Conservation (phyloP, 2,113 vertebrate genomes). For the Alligator mississippiensis region DNA sequence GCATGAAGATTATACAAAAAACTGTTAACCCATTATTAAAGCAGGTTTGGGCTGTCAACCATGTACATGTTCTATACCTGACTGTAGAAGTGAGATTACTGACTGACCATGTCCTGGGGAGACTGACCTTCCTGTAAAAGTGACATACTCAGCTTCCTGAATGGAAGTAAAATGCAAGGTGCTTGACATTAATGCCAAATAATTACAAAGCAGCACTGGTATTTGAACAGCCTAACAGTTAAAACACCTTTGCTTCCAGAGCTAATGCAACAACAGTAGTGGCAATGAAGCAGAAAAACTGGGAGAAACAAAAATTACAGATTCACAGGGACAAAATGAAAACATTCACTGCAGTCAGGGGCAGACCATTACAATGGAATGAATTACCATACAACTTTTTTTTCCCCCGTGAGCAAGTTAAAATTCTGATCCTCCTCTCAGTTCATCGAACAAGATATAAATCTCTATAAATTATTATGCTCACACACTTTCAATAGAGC, state of each 20-base stretch:
- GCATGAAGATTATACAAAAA: background rate
- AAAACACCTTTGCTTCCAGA: background rate
- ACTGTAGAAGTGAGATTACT: slow-evolving; percentile 13
- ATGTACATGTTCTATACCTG: background rate
- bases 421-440: slow-evolving; percentile 43
- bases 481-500: background rate
- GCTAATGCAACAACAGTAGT: background rate
- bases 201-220: background rate
- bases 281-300: background rate
- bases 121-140: slow-evolving; percentile 31
- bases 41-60: background rate
- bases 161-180: slow-evolving; percentile 61
- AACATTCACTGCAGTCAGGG: background rate
- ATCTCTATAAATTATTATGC: slow-evolving; percentile 16
- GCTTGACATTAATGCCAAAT: slow-evolving; percentile 20
- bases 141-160: slow-evolving; percentile 27
- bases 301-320: background rate
- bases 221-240: background rate
- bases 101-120: background rate
- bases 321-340: background rate
- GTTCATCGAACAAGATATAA: slow-evolving; percentile 28
- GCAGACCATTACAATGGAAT: slow-evolving; percentile 11
- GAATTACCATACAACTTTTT: slow-evolving; percentile 13
- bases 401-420: slow-evolving; percentile 12
- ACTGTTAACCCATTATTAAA: background rate